Conservation (phyloP, 2,797 vertebrate species). For the Fratercula arctica region DNA sequence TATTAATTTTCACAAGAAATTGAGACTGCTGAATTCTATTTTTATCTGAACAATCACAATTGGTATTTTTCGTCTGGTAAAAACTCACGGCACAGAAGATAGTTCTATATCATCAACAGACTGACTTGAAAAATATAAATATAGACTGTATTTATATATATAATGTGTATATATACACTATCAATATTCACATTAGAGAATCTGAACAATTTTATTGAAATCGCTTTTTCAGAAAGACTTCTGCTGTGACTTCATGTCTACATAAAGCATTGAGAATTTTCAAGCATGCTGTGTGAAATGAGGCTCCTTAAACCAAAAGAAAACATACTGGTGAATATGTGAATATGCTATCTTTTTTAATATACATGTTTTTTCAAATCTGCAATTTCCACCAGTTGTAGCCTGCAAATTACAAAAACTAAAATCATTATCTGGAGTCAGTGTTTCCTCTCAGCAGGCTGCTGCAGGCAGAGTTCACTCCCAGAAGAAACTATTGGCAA, state of each 20-base stretch:
- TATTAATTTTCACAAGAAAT: constrained; percentile 71
- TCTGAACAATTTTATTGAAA: constrained; percentile 83
- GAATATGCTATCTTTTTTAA: not conserved
- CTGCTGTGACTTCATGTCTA: constrained; percentile 47
- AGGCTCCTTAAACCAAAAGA: constrained; percentile 68
- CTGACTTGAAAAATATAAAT: constrained; percentile 95
- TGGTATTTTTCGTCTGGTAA: constrained; percentile 70
- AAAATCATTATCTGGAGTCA: constrained; percentile 66
- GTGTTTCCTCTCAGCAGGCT: constrained; percentile 89
- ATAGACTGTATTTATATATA: constrained; percentile 75
- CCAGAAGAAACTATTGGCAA: constrained; percentile 96
- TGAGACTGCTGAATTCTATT: constrained; percentile 78
- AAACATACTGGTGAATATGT: constrained; percentile 51
- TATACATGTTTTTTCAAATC: not conserved
- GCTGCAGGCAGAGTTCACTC: constrained; percentile 95
- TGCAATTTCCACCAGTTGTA: not conserved
- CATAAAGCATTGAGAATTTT: constrained; percentile 54
- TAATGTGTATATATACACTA: constrained; percentile 78
- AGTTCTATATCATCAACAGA: constrained; percentile 81
- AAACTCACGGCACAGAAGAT: constrained; percentile 84
- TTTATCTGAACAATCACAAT: constrained; percentile 83
- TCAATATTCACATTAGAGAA: constrained; percentile 84
- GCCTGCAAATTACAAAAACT: not conserved
- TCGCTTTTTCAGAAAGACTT: constrained; percentile 70
- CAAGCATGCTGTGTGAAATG: constrained; percentile 55